Base-by-base conservation (phyloP, 1,140 invertebrate genomes). In the Ceratoteleas bidentatus region DNA sequence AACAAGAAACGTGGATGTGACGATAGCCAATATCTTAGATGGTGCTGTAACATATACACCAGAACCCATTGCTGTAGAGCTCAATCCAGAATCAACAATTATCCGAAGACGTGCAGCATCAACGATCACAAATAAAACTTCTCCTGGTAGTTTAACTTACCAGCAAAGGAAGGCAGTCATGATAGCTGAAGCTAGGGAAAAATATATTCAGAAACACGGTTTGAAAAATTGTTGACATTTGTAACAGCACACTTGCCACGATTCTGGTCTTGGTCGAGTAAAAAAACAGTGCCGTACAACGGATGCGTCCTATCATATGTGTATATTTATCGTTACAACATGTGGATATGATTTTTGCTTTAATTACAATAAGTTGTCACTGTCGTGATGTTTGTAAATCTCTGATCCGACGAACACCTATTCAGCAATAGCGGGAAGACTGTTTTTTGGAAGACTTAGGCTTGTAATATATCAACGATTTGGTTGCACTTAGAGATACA, bases 11-110 rank as follows among this genome's bases (percentile, higher is more conserved):
- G 94, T 96, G 15, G 96, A 96, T 87, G 88, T 94, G 16, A 96
- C 96, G 6, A 96, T 97, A 64, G 94, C 95, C 9, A 96, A 96
- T 89, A 95, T 97, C 86, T 90, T 97, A 9, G 96, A 96, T 88
- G 95, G 95, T 32, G 92, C 93, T 54, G 93, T 95, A 13, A 91
- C 92, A 36, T 96, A 94, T 86, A 93, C 91, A n/a, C 94, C 95
- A 6, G 93, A 94, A 87, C 85, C 90, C 54, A 69, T 89, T 54
- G 68, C 86, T 40, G 50, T 83, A 33, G 84, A 73, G n/a, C 11
- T 68, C 45, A 72, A 52, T 6, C 47, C 82, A 15, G 83, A 81
- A 54, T 68, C 73, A 75, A 84, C 85, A 33, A 79, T 45, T 15
- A 87, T 70, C 81, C 74, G 58, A 14, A 93, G 89, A 85, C 92